Conservation (phyloP, 2,888 invertebrate genomes). For the Thecocarcelia acutangulata region DNA sequence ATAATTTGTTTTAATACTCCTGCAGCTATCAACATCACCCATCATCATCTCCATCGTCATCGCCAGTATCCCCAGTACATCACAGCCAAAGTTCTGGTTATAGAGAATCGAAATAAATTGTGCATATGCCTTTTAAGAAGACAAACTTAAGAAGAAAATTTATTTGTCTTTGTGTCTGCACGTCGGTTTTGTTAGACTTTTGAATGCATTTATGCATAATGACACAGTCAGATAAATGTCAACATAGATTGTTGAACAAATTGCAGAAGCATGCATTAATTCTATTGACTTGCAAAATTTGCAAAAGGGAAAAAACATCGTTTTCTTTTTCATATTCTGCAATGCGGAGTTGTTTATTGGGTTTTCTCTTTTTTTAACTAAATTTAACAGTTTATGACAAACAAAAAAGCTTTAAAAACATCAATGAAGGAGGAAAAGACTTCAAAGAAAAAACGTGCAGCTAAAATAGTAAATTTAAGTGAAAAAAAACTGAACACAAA, state of each 20-base stretch:
- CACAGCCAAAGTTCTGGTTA: background rate
- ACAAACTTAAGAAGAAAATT: slow-evolving; percentile 51
- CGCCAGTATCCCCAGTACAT: slow-evolving; percentile 4
- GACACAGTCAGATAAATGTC: slow-evolving; percentile 68
- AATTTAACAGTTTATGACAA: slow-evolving; percentile 62
- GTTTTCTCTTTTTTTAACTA: slow-evolving; percentile 25
- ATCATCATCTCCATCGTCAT: slow-evolving; percentile 3
- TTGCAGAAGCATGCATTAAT: slow-evolving; percentile 67
- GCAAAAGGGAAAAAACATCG: background rate
- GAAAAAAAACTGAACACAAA: background rate
- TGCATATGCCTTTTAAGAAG: slow-evolving; percentile 44
- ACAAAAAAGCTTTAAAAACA: slow-evolving; percentile 42
- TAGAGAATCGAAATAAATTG: slow-evolving; percentile 34
- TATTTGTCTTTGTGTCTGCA: slow-evolving; percentile 46
- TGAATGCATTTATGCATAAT: slow-evolving; percentile 62
- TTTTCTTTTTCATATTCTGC: slow-evolving; percentile 15
- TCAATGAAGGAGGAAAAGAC: slow-evolving; percentile 17
- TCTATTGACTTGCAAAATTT: slow-evolving; percentile 67
- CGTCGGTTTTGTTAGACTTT: slow-evolving; percentile 45
- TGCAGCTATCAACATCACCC: slow-evolving; percentile 24
- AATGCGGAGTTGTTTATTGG: slow-evolving; percentile 10
- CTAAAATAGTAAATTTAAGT: slow-evolving; percentile 36
- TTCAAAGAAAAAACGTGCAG: background rate
- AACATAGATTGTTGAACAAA: slow-evolving; percentile 66
- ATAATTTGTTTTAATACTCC: slow-evolving; percentile 36